phyloP scores from a whole-genome alignment of 2,113 vertebrate species.

The Monopterus albus region DNA sequence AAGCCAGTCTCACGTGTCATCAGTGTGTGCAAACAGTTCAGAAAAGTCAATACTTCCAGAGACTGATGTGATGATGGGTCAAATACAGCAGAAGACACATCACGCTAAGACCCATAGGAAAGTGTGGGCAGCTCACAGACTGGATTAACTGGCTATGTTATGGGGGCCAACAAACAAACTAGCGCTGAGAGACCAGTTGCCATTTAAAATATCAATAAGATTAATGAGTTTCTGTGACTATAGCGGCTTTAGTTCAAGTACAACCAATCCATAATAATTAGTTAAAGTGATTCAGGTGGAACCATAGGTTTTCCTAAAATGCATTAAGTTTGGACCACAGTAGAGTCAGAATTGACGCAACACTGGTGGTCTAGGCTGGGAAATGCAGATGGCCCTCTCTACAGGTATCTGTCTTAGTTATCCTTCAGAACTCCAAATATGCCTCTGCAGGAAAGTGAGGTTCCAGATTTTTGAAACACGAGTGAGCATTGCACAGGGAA shows the following conservation, averaged over 20 bases:
- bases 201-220: conserved; percentile 52
- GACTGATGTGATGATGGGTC: conserved; percentile 30
- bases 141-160: conserved; percentile 39
- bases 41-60: conserved; percentile 50
- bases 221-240: conserved; percentile 46
- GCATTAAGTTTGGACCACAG: conserved; percentile 2
- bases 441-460: conserved; percentile 11
- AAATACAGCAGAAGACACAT: conserved; percentile 46
- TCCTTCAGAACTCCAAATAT: conserved; percentile 51
- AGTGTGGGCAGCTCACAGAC: conserved; percentile 18
- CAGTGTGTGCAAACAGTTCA: conserved; percentile 65
- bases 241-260: conserved; percentile 11
- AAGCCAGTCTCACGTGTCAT: conserved; percentile 48
- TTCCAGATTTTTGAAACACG: conserved; percentile 46
- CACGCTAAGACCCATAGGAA: conserved; percentile 13
- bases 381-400: conserved; percentile 47
- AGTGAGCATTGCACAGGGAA: conserved; percentile 39
- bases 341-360: conserved; percentile 26
- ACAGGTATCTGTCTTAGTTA: conserved; percentile 38
- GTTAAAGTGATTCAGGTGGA: conserved; percentile 30
- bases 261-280: conserved; percentile 46
- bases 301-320: conserved; percentile 6
- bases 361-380: conserved; percentile 39
- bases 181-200: conserved; percentile 26
- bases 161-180: conserved; percentile 41